Conservation (phyloP, 2,113 vertebrate genomes). For the Hemiscyllium ocellatum region DNA sequence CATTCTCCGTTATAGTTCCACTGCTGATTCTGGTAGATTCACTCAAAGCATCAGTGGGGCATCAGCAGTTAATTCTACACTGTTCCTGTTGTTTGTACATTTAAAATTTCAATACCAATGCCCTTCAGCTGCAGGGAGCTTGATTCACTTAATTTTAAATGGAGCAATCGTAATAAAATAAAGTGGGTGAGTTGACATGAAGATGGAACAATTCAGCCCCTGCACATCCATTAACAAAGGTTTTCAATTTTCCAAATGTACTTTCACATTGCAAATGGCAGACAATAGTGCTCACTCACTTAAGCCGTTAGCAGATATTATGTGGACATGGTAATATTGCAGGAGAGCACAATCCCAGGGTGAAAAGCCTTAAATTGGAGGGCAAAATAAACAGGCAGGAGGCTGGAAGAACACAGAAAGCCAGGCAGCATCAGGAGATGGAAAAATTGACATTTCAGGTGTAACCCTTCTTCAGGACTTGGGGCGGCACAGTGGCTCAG, state of each 20-base stretch:
- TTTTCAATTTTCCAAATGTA: neutral
- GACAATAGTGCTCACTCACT: neutral
- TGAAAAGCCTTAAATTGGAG: neutral
- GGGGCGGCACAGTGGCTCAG: no score
- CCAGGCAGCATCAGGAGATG: no score
- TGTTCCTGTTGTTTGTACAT: neutral
- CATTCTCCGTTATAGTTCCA: neutral
- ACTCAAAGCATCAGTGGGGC: neutral
- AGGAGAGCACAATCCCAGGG: neutral
- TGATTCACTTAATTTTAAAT: constrained; percentile 30
- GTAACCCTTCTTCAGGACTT: no score
- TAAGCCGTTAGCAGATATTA: neutral
- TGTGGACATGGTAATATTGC: neutral
- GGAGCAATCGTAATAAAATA: constrained; percentile 11
- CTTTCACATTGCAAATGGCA: neutral
- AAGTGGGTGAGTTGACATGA: constrained; percentile 25
- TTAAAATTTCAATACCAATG: neutral
- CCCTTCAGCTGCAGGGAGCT: neutral
- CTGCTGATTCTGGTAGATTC: neutral
- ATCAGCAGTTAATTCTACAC: constrained; percentile 2
- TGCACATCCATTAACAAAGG: neutral
- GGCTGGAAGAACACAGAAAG: no score
- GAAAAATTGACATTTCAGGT: no score
- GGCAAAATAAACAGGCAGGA: no score
- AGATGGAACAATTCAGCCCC: neutral